phyloP scores from a whole-genome alignment of 2,888 invertebrate genomes.

The Cephus sareptanus region DNA sequence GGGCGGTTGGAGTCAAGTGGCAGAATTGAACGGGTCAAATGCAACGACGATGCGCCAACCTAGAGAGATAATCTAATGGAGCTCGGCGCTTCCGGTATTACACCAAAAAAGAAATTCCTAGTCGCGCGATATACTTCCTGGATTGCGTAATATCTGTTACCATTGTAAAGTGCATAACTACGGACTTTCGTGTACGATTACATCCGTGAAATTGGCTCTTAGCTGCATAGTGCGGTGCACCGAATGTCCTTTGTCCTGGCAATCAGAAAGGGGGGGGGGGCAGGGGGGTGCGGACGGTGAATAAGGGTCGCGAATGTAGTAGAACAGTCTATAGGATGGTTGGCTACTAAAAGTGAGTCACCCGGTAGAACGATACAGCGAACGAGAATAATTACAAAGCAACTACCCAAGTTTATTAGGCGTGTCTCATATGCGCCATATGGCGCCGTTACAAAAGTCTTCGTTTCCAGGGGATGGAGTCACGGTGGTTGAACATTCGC shows the following conservation, averaged over 20 bases:
- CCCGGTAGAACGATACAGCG: background rate
- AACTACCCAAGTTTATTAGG: background rate
- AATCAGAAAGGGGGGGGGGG: background rate
- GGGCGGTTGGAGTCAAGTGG: conserved; percentile 51
- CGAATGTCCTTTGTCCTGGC: background rate
- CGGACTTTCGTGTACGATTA: background rate
- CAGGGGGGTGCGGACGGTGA: background rate
- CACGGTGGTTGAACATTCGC: background rate
- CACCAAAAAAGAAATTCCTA: too few species aligned
- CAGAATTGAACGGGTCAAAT: conserved; percentile 53
- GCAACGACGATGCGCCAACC: conserved; percentile 36
- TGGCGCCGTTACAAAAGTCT: background rate
- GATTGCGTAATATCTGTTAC: background rate
- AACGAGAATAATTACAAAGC: background rate
- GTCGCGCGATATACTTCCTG: background rate
- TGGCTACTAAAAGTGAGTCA: background rate
- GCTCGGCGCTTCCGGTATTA: conserved; percentile 27
- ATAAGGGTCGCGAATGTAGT: background rate
- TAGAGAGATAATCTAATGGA: conserved; percentile 49
- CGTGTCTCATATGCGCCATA: background rate
- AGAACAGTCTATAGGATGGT: background rate
- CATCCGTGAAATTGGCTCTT: background rate
- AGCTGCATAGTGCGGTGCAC: background rate
- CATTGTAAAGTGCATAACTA: background rate
- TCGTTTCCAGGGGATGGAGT: background rate